Evolutionary conservation across 2,797 vertebrate species (phyloP).

Genomic region (Pterois miles): DNA sequence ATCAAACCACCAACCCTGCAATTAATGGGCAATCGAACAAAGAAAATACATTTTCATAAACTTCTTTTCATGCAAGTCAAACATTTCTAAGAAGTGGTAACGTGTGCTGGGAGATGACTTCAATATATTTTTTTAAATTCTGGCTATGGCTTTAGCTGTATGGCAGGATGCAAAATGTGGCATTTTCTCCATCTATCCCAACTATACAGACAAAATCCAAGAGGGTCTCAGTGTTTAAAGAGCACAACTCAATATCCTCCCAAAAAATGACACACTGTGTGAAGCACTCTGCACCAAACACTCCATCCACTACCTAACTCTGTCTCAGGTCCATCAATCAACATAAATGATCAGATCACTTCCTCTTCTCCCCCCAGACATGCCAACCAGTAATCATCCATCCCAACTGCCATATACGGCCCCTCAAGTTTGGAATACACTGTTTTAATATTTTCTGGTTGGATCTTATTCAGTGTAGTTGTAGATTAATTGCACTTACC

Average conservation of each 20-base stretch:
- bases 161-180: background rate
- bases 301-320: background rate
- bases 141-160: background rate
- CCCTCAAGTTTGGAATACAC: background rate
- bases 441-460: background rate
- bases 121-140: background rate
- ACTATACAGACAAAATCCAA: background rate
- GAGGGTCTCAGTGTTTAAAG: background rate
- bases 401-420: background rate
- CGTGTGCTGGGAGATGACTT: background rate
- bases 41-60: no score
- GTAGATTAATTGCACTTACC: background rate
- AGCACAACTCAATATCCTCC: background rate
- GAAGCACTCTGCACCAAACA: background rate
- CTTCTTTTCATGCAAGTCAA: background rate
- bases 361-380: background rate
- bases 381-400: no score
- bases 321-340: background rate
- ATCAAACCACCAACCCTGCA: background rate
- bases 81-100: background rate
- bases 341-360: background rate
- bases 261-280: background rate
- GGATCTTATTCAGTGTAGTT: background rate
- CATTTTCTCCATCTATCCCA: background rate
- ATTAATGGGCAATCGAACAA: no score